A percentile compares a stretch with the other conserved stretches of the same genome.
Conservation (phyloP, 2,113 vertebrate species). For the Peromyscus polionotus region DNA sequence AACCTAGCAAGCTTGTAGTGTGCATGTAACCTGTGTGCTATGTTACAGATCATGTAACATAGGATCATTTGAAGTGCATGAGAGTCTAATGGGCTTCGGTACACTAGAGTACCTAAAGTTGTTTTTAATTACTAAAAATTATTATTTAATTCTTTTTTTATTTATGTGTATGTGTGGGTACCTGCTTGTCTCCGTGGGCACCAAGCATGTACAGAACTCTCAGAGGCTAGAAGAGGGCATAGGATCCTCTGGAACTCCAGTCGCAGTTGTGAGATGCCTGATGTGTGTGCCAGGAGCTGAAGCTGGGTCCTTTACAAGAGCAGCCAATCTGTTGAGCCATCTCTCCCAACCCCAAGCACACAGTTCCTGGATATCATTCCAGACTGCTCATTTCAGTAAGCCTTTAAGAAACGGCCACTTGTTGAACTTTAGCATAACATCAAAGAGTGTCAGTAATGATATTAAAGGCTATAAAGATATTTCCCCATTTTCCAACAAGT, state of each 20-base stretch:
- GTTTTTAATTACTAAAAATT: not conserved
- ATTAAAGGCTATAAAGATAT: not conserved
- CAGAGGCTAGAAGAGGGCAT: not conserved
- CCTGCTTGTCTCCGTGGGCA: not conserved
- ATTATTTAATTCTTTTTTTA: not conserved
- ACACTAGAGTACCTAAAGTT: not conserved
- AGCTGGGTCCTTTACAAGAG: not conserved
- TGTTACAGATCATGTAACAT: not conserved
- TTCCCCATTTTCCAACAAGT: not conserved
- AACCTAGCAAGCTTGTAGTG: not conserved
- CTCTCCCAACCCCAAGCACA: not conserved
- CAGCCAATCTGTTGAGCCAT: not conserved
- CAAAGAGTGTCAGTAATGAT: not conserved
- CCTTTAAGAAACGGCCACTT: not conserved
- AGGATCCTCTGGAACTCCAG: not conserved
- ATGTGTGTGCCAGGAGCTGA: not conserved
- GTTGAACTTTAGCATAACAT: not conserved
- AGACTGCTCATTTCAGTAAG: not conserved
- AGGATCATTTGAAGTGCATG: not conserved
- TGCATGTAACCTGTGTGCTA: not conserved
- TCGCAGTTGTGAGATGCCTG: not conserved
- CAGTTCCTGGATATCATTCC: not conserved
- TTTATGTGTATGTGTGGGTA: not conserved
- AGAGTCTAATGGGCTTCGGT: not conserved
- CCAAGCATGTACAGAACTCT: not conserved